Evolutionary conservation across 2,797 vertebrate species (phyloP), one percentile per base, ranked within the genome.

Genomic region (Eidolon dupreanum): DNA sequence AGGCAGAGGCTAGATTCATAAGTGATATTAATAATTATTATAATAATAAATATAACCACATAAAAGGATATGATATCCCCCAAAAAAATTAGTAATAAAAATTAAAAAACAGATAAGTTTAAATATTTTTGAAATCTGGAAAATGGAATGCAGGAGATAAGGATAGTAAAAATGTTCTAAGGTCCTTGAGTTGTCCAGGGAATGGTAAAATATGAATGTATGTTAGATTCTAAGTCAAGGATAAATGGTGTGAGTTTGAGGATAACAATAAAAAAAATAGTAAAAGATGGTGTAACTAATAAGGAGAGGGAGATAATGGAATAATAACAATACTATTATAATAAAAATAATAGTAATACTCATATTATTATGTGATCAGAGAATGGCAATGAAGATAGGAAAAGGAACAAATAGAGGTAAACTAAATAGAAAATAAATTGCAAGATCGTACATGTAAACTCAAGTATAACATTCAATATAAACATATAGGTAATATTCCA

Each of bases 401-500:
- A 83, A 53, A 70, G 15, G 13, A 88, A 59, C 26, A 94, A 83
- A 82, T 24, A 79, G 16, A 73, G 6, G 5, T 68, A 51, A 46
- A 4, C 17, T 96, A 90, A 92, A 26, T 43, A 71, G 59, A 86
- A 73, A 83, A 87, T 36, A 90, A 93, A 43, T 66, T 41, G 41
- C 53, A 78, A 26, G 19, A 51, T 19, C 70, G 11, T 13, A 73
- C 53, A 93, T 46, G 61, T 46, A 73, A 93, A 90, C 20, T 63
- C 13, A 96, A 91, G 31, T 46, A 61, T 51, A 68, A 53, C 24
- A 93, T 53, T 90, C 93, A 43, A 85, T 63, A 43, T 66, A 77
- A 89, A 85, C 74, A 73, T 33, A 7, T 26, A 87, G 33, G 33
- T 17, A 36, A 79, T 38, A 89, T 31, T 79, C 19, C 55, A 77